These are phyloP conservation scores for Neofelis nebulosa DNA, from an alignment of 2,113 vertebrate genomes.

Conservation along the genomic window DNA sequence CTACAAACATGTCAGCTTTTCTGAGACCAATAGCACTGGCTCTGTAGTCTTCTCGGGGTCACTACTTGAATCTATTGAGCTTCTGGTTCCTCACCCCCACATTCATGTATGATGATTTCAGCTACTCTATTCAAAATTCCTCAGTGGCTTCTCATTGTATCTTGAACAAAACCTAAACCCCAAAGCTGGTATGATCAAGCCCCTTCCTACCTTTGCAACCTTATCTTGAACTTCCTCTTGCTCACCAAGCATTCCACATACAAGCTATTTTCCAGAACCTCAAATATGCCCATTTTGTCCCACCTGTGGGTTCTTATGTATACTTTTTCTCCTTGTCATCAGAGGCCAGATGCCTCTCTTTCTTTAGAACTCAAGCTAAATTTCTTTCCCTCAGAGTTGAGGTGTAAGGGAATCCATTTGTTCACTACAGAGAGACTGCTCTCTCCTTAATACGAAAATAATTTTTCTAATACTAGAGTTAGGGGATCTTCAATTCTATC, in stretches of 20 bases:
- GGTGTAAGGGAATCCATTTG: neutral
- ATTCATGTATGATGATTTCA: neutral
- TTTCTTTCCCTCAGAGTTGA: neutral
- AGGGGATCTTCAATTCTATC: neutral
- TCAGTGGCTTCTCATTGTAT: neutral
- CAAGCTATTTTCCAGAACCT: neutral
- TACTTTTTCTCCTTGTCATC: neutral
- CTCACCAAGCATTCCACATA: neutral
- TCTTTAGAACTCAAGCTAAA: neutral
- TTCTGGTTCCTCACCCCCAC: neutral
- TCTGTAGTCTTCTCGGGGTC: neutral
- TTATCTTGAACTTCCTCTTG: neutral
- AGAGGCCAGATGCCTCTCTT: neutral
- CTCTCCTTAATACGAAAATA: neutral
- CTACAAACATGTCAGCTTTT: neutral
- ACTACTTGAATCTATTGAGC: neutral
- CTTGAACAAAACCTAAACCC: neutral
- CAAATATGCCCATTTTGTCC: neutral
- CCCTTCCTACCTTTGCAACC: neutral
- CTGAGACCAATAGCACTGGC: neutral
- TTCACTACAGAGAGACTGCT: neutral
- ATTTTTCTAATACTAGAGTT: neutral
- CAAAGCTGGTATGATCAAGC: fast-evolving
- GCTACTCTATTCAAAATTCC: neutral
- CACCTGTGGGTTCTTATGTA: neutral